Evolutionary conservation across 1,140 invertebrate species (phyloP).

Genomic region (Eriosoma lanigerum): DNA sequence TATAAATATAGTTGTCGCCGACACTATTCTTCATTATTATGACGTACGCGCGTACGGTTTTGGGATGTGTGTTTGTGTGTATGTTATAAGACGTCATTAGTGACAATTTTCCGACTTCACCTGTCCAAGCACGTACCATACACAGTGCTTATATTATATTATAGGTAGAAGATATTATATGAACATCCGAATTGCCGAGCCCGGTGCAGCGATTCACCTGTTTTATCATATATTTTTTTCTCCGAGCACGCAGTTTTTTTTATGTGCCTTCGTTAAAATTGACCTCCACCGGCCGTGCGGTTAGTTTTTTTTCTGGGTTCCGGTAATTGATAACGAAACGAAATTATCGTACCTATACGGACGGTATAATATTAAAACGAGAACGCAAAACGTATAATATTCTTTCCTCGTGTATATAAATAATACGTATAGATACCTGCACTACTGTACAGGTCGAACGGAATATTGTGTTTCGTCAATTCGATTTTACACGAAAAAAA

Average conservation of each 20-base stretch:
- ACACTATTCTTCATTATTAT: too few relatives aligned
- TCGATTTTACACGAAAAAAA: too few relatives aligned
- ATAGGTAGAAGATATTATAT: background rate
- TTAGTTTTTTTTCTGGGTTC: background rate
- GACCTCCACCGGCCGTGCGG: background rate
- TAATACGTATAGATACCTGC: too few relatives aligned
- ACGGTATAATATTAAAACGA: too few relatives aligned
- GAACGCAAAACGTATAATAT: too few relatives aligned
- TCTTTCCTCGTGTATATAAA: too few relatives aligned
- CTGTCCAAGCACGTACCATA: background rate
- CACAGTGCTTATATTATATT: too few relatives aligned
- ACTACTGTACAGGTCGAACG: too few relatives aligned
- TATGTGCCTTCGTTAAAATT: background rate
- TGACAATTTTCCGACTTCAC: constrained; percentile 38
- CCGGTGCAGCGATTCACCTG: constrained; percentile 41
- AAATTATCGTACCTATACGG: background rate
- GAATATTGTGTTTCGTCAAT: too few relatives aligned
- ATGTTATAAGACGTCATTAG: constrained; percentile 22
- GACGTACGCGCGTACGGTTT: too few relatives aligned
- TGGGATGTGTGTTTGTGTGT: too few relatives aligned
- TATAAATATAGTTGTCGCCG: too few relatives aligned
- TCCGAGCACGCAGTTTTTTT: background rate
- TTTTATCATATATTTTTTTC: background rate
- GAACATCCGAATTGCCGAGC: background rate
- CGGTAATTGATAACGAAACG: background rate